A percentile compares a stretch with the other conserved stretches of the same genome.
phyloP scores from a whole-genome alignment of 2,797 vertebrate genomes.

The Emys orbicularis region DNA sequence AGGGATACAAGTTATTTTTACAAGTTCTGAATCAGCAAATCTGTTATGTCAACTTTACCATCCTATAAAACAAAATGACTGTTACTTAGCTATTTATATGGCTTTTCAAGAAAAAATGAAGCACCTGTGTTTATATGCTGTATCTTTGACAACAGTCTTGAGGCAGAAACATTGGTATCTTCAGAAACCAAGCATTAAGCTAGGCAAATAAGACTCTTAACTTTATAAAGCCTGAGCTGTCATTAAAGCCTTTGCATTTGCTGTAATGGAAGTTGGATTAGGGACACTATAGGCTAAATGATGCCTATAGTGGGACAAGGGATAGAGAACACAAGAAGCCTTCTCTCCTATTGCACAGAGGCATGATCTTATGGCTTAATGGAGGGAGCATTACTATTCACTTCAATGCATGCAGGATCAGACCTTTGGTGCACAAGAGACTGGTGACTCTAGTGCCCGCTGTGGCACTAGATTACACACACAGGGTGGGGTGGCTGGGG shows the following conservation, averaged over 20 bases:
- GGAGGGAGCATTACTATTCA: not conserved
- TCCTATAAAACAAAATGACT: not conserved
- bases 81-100: not conserved
- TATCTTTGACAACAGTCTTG: constrained; percentile 54
- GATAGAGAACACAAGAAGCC: not conserved
- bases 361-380: not conserved
- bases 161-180: not conserved
- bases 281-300: not conserved
- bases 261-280: not conserved
- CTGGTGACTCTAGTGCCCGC: not conserved
- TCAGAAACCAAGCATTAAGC: not conserved
- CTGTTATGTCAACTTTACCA: constrained; percentile 34
- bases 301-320: not conserved
- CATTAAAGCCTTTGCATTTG: accelerated
- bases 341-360: not conserved
- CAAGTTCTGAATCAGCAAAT: constrained; percentile 42
- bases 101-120: constrained; percentile 29
- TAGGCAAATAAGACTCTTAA: not conserved
- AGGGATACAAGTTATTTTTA: constrained; percentile 50
- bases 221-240: not conserved
- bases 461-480: not conserved
- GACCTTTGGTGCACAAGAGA: not conserved
- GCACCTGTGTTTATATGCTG: constrained; percentile 40
- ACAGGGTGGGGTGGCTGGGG: not conserved
- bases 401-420: not conserved